Conservation (phyloP, 2,888 invertebrate species). For the Athalia cordata region DNA sequence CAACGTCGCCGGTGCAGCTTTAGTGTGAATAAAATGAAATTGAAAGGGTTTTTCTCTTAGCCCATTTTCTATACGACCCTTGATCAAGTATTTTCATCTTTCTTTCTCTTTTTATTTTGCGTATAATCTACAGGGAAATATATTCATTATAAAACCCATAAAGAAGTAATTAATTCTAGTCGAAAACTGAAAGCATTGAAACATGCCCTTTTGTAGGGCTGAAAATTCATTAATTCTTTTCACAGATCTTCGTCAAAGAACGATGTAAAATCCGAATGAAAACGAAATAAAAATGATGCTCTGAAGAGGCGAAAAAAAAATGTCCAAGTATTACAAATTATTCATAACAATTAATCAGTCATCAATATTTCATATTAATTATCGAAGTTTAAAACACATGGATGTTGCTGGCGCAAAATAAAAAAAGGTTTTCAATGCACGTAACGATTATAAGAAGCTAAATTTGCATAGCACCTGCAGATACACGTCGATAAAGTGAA, state of each 20-base stretch:
- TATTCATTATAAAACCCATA: conserved; percentile 32
- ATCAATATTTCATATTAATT: too few species aligned
- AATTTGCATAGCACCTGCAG: too few species aligned
- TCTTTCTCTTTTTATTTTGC: not conserved
- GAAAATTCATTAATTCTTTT: not conserved
- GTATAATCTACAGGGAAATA: not conserved
- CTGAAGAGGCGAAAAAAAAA: too few species aligned
- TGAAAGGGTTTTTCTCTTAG: conserved; percentile 19
- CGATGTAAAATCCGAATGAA: too few species aligned
- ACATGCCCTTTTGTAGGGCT: not conserved
- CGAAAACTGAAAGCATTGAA: not conserved
- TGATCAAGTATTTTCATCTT: not conserved
- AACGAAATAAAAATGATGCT: too few species aligned
- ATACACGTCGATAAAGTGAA: not conserved
- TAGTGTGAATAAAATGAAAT: conserved; percentile 33
- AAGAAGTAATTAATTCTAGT: conserved; percentile 40
- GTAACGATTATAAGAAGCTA: too few species aligned
- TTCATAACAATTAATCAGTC: too few species aligned
- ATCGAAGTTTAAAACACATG: too few species aligned
- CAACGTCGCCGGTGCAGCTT: not conserved
- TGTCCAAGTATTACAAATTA: too few species aligned
- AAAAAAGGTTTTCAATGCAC: too few species aligned
- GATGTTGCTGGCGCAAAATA: too few species aligned
- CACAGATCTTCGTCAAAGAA: not conserved
- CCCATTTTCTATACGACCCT: not conserved